Evolutionary conservation across 2,113 vertebrate genomes (phyloP).

Genomic region (Semicossyphus pulcher): DNA sequence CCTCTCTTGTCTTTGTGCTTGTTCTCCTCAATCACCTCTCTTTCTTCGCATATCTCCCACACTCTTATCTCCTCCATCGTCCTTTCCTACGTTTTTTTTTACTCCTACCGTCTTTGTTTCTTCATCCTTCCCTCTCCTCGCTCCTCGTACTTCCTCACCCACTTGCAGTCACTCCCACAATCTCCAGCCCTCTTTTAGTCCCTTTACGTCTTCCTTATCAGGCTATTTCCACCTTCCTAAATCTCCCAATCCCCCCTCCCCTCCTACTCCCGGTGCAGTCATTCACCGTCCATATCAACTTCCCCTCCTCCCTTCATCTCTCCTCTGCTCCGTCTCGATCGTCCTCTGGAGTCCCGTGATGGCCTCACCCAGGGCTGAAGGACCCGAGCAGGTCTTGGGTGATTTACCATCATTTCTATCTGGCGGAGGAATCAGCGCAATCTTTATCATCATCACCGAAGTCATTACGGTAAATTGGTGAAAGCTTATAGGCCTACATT

Average conservation of each 20-base stretch:
- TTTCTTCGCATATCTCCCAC: background rate
- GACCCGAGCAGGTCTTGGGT: conserved; percentile 51
- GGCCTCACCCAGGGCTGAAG: conserved; percentile 37
- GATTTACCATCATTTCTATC: conserved; percentile 60
- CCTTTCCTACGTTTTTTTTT: background rate
- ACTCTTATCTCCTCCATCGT: background rate
- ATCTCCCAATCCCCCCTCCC: conserved; percentile 49
- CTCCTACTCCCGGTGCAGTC: conserved; percentile 44
- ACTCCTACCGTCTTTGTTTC: background rate
- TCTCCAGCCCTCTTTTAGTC: conserved; percentile 17
- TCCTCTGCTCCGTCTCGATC: conserved; percentile 55
- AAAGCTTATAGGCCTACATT: conserved; percentile 56
- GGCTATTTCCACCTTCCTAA: conserved; percentile 43
- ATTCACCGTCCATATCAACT: conserved; percentile 50
- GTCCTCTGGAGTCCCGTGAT: conserved; percentile 62
- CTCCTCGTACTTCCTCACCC: conserved; percentile 9
- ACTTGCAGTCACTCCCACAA: conserved; percentile 8
- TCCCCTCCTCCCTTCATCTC: conserved; percentile 35
- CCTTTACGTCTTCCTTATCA: conserved; percentile 11
- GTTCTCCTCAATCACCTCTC: conserved; percentile 6
- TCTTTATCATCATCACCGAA: conserved; percentile 70
- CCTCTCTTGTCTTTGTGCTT: background rate
- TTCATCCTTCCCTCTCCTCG: conserved; percentile 6
- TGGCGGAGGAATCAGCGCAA: conserved; percentile 49
- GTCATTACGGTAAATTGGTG: conserved; percentile 68